A percentile compares a stretch with the other conserved stretches of the same genome.
Evolutionary conservation across 2,113 vertebrate genomes (phyloP).

Genomic region (Anhinga anhinga): DNA sequence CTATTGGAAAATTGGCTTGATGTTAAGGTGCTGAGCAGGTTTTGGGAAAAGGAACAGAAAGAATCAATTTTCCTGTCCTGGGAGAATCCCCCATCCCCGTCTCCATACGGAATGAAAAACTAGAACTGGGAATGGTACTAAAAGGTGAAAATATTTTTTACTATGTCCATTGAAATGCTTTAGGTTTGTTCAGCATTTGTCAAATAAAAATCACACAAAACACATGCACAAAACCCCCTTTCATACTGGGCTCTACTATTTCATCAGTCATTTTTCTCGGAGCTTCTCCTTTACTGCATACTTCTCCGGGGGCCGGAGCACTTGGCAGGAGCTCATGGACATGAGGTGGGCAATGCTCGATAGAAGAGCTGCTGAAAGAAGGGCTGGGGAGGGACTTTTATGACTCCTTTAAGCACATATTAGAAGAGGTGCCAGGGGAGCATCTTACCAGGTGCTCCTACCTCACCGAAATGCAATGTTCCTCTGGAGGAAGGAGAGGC

Average conservation of each 20-base stretch:
- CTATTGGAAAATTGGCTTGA: background rate
- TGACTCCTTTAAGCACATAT: background rate
- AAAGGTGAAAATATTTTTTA: background rate
- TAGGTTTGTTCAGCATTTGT: background rate
- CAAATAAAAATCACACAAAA: background rate
- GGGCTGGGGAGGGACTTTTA: background rate
- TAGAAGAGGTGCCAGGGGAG: background rate
- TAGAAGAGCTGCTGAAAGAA: background rate
- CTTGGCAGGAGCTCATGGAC: background rate
- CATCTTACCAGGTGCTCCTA: background rate
- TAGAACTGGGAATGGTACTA: background rate
- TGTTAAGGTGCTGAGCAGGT: background rate
- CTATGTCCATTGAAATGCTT: background rate
- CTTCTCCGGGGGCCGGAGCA: background rate
- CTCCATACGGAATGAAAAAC: background rate
- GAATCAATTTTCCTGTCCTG: background rate
- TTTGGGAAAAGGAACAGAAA: background rate
- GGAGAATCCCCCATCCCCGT: background rate
- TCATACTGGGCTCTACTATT: background rate
- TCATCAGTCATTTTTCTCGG: background rate
- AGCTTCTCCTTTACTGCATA: background rate
- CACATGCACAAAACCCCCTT: background rate
- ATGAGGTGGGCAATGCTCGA: background rate
- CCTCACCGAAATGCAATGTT: accelerated
- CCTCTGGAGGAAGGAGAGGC: background rate